Percentiles rank a stretch among this genome's conserved stretches.
Evolutionary conservation across 2,797 vertebrate species (phyloP).

Genomic region (Acanthurus tractus): DNA sequence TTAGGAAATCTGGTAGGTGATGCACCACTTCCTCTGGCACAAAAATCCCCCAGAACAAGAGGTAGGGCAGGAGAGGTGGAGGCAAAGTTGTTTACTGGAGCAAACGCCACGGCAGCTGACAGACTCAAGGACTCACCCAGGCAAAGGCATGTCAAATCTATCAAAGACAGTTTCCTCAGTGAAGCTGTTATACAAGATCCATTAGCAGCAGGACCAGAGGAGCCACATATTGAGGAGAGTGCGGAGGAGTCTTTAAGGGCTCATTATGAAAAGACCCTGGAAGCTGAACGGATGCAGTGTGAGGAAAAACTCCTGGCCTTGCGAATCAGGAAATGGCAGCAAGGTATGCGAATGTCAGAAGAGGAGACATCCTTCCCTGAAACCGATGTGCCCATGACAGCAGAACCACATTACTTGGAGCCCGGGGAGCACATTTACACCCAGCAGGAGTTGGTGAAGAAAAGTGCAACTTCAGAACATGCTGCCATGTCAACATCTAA

Average conservation of each 20-base stretch:
- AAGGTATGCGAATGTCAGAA: constrained; percentile 74
- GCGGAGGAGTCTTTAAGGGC: constrained; percentile 68
- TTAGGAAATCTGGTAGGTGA: constrained; percentile 14
- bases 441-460: constrained; percentile 36
- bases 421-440: constrained; percentile 40
- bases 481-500: neutral
- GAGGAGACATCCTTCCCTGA: constrained; percentile 65
- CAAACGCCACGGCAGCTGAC: constrained; percentile 28
- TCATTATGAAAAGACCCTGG: constrained; percentile 76
- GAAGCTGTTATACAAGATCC: constrained; percentile 49
- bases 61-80: constrained; percentile 12
- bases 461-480: constrained; percentile 17
- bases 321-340: constrained; percentile 80
- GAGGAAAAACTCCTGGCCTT: constrained; percentile 80
- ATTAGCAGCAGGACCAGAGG: constrained; percentile 16
- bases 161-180: constrained; percentile 55
- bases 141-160: constrained; percentile 39
- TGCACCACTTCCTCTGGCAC: neutral
- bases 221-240: constrained; percentile 29
- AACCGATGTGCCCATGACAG: constrained; percentile 51
- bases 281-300: constrained; percentile 75
- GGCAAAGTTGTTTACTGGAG: neutral
- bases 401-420: constrained; percentile 48
- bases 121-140: constrained; percentile 54
- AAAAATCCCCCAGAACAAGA: constrained; percentile 36